Conservation (phyloP, 2,888 invertebrate species). For the Lucinisca nassula region DNA sequence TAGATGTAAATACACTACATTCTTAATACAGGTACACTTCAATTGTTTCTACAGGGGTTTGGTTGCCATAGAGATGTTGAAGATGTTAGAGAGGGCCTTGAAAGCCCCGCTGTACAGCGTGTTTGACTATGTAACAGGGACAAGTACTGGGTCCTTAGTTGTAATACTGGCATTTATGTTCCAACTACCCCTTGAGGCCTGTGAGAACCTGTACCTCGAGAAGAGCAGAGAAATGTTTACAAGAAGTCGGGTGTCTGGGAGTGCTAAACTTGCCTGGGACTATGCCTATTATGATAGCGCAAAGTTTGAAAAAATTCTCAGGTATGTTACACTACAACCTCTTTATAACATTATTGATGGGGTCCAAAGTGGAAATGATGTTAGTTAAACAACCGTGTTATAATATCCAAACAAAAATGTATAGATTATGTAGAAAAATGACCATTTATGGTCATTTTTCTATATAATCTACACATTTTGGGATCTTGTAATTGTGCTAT, state of each 20-base stretch:
- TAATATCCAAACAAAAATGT: too few relatives aligned
- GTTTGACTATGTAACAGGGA: conserved; percentile 93
- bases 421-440: too few relatives aligned
- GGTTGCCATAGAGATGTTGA: conserved; percentile 94
- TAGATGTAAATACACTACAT: too few relatives aligned
- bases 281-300: conserved; percentile 92
- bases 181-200: conserved; percentile 89
- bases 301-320: conserved; percentile 94
- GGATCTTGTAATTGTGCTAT: too few relatives aligned
- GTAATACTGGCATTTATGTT: conserved; percentile 82
- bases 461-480: too few relatives aligned
- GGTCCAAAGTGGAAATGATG: too few relatives aligned
- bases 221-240: conserved; percentile 90
- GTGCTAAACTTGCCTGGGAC: conserved; percentile 90
- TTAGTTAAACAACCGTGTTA: too few relatives aligned
- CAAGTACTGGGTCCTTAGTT: conserved; percentile 89
- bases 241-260: conserved; percentile 92
- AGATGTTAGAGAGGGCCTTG: conserved; percentile 92
- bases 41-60: conserved; percentile 92
- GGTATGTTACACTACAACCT: too few relatives aligned
- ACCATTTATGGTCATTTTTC: too few relatives aligned
- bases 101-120: conserved; percentile 91
- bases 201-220: conserved; percentile 89
- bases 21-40: too few relatives aligned
- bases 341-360: too few relatives aligned